Percentiles rank a stretch among this genome's conserved stretches.
Conservation (phyloP, 2,113 vertebrate species). For the Oenanthe melanoleuca region DNA sequence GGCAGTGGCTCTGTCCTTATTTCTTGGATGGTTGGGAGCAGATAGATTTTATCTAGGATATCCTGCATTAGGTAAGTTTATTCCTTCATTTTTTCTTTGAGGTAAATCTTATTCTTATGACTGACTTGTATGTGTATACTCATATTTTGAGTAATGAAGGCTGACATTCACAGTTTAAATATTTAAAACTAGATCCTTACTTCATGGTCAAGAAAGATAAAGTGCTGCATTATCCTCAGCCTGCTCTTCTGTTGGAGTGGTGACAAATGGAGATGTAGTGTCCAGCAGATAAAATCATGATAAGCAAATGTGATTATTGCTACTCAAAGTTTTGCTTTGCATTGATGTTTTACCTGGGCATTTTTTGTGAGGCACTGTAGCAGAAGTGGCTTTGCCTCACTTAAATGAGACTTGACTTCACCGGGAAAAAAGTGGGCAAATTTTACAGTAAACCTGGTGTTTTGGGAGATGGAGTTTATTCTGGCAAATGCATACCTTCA, state of each 20-base stretch:
- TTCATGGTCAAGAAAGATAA: background rate
- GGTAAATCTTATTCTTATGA: background rate
- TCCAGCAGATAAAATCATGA: conserved; percentile 5
- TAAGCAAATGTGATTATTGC: background rate
- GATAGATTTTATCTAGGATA: conserved; percentile 98
- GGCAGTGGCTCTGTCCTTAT: conserved; percentile 94
- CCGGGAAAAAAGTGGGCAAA: background rate
- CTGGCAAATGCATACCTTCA: background rate
- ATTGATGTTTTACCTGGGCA: background rate
- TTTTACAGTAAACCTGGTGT: background rate
- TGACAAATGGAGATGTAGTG: background rate
- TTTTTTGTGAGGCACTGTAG: background rate
- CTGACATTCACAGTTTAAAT: background rate
- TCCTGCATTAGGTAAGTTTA: conserved; percentile 90
- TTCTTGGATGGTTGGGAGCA: conserved; percentile 96
- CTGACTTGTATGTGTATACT: background rate
- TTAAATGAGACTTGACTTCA: background rate
- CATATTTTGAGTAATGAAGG: background rate
- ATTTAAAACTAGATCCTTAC: background rate
- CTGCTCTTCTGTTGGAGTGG: background rate
- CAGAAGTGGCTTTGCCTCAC: background rate
- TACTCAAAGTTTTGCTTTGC: background rate
- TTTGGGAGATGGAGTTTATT: background rate
- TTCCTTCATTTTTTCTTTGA: background rate
- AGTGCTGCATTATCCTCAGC: background rate